A percentile compares a stretch with the other conserved stretches of the same genome.
Evolutionary conservation across 2,888 invertebrate species (phyloP).

Genomic region (Tipula confusa): DNA sequence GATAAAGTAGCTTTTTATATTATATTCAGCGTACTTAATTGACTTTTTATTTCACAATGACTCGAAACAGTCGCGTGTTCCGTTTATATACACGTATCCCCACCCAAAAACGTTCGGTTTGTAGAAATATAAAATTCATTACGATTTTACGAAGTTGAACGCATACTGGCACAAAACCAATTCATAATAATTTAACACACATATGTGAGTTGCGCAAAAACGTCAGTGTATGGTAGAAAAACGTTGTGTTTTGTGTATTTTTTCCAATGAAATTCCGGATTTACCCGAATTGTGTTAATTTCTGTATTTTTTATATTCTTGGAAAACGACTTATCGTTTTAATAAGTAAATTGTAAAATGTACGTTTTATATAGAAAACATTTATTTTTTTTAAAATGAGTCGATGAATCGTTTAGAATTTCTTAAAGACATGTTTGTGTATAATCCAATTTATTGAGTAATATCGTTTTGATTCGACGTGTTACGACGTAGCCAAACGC

Average conservation of each 20-base stretch:
- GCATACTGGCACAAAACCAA: too few species aligned
- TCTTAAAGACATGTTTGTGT: background rate
- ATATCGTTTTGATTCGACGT: conserved; percentile 1
- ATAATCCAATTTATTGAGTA: background rate
- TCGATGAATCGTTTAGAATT: background rate
- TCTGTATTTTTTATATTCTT: background rate
- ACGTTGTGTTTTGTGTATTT: background rate
- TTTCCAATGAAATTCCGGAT: conserved; percentile 15
- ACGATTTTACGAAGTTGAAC: too few species aligned
- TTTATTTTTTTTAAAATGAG: background rate
- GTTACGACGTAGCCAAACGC: too few species aligned
- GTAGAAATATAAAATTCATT: background rate
- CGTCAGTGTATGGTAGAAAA: too few species aligned
- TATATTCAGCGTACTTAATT: background rate
- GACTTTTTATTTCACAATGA: conserved; percentile 29
- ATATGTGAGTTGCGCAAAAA: too few species aligned
- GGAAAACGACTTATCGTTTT: conserved; percentile 21
- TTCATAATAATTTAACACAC: too few species aligned
- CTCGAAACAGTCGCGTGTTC: background rate
- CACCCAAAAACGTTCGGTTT: background rate
- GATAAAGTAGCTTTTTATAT: background rate
- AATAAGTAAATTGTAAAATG: background rate
- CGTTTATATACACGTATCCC: conserved; percentile 4
- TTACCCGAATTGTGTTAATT: background rate
- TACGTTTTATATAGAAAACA: background rate